Evolutionary conservation across 2,797 vertebrate species (phyloP).

Genomic region (Pelochelys cantorii): DNA sequence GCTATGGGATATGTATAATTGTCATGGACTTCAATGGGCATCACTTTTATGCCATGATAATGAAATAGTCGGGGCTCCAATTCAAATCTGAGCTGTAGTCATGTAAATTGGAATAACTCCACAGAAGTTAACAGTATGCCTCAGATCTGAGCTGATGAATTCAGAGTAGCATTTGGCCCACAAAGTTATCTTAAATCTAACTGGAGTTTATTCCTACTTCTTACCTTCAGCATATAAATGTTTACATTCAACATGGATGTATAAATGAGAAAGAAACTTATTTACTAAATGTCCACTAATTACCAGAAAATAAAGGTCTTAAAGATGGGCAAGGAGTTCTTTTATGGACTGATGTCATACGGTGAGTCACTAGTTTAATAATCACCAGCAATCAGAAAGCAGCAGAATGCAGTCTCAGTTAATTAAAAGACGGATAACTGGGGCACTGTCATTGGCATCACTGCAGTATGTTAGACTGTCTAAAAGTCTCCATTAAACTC

Average conservation of each 20-base stretch:
- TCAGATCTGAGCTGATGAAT: neutral
- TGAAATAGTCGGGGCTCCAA: neutral
- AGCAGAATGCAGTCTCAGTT: neutral
- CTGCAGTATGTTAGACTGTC: neutral
- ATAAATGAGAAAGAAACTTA: neutral
- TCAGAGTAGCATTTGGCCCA: neutral
- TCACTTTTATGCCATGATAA: neutral
- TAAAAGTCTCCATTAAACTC: slow-evolving; percentile 41
- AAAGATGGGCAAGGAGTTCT: neutral
- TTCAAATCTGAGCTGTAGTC: neutral
- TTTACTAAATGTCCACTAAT: neutral
- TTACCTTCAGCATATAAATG: neutral
- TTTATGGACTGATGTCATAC: neutral
- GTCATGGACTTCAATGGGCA: neutral
- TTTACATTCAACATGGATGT: neutral
- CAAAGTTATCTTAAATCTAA: neutral
- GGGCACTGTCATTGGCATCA: neutral
- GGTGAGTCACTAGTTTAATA: neutral
- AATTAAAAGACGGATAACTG: neutral
- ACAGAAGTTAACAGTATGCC: neutral
- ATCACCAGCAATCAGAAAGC: neutral
- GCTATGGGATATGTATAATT: neutral
- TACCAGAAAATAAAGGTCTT: neutral
- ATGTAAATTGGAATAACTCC: neutral
- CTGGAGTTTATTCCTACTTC: neutral